Evolutionary conservation across 2,888 invertebrate genomes (phyloP).

Genomic region (Hermodice carunculata): DNA sequence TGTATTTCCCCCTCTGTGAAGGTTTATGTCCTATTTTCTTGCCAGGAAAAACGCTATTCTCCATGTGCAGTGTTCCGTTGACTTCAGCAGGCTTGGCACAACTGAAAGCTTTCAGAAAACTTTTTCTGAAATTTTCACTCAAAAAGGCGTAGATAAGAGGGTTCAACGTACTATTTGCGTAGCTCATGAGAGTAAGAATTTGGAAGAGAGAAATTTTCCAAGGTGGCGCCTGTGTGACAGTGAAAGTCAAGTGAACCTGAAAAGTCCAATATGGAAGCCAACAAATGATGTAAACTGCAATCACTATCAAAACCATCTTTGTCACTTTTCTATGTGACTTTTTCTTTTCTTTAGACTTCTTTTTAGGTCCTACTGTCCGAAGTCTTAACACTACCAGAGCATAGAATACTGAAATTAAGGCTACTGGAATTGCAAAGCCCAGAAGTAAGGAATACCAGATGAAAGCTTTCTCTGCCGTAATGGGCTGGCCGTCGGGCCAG

Average conservation of each 20-base stretch:
- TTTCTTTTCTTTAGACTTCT: slow-evolving; percentile 63
- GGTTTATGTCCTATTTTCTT: background rate
- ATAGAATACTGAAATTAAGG: slow-evolving; percentile 66
- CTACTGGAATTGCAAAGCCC: slow-evolving; percentile 64
- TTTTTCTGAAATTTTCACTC: slow-evolving; percentile 66
- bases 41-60: slow-evolving; percentile 48
- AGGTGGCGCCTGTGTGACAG: background rate
- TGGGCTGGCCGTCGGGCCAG: slow-evolving; percentile 60
- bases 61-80: slow-evolving; percentile 45
- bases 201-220: slow-evolving; percentile 53
- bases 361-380: slow-evolving; percentile 60
- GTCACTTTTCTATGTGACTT: slow-evolving; percentile 64
- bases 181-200: slow-evolving; percentile 62
- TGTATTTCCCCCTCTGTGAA: background rate
- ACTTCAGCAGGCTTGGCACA: slow-evolving; percentile 55
- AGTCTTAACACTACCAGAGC: slow-evolving; percentile 63
- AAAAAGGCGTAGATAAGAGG: slow-evolving; percentile 68
- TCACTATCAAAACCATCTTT: slow-evolving; percentile 65
- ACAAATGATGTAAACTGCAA: slow-evolving; percentile 65
- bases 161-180: slow-evolving; percentile 67
- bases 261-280: slow-evolving; percentile 68
- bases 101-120: slow-evolving; percentile 65
- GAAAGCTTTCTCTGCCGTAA: slow-evolving; percentile 49
- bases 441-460: slow-evolving; percentile 59
- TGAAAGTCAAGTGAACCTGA: slow-evolving; percentile 48